Evolutionary conservation across 2,797 vertebrate genomes (phyloP), one percentile per base, ranked within the genome.

Genomic region (Dallia pectoralis): DNA sequence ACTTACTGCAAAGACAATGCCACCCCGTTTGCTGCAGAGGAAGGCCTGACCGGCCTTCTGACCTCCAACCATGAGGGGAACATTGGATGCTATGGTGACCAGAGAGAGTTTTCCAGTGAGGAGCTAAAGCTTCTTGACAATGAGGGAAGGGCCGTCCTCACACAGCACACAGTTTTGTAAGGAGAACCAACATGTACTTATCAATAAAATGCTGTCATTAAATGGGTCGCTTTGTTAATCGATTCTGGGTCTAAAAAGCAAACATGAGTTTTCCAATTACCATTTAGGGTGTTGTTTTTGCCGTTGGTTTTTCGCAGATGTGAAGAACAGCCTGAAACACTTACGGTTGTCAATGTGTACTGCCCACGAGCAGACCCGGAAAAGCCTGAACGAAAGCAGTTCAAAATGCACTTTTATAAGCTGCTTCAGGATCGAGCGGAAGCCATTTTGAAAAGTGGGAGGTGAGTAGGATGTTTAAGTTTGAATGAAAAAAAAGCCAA

Each of bases 361-460:
- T 97, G 95, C 78, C 96, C 96, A 0, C 92, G 95, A 1, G 96
- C 92, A 0, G 95, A 96, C 84, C 95, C 95, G n/a, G 95, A 94
- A 51, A 96, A 95, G 71, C 94, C 95, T 0, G 95, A 96, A 69
- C 86, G 95, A 4, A 92, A 93, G 73, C 84, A 75, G 47, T 97
- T 95, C 87, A 97, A 97, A 77, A 87, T 95, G 68, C 93, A 91
- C 61, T 97, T 97, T 86, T 97, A 95, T 87, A 91, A 76, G 64
- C 79, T 97, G 82, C 92, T 97, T 49, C 94, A 95, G 85, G 73
- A 80, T 67, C 90, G 95, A 47, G 95, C 96, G 36, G 94, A 96
- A 84, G 92, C 94, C 11, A 72, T 97, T 33, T 82, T 96, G 63
- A 88, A 80, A 65, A 81, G 89, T 2, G 93, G 93, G 65, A 93